A percentile compares a stretch with the other conserved stretches of the same genome.
phyloP scores from a whole-genome alignment of 2,797 vertebrate species.

The Poecilia picta region DNA sequence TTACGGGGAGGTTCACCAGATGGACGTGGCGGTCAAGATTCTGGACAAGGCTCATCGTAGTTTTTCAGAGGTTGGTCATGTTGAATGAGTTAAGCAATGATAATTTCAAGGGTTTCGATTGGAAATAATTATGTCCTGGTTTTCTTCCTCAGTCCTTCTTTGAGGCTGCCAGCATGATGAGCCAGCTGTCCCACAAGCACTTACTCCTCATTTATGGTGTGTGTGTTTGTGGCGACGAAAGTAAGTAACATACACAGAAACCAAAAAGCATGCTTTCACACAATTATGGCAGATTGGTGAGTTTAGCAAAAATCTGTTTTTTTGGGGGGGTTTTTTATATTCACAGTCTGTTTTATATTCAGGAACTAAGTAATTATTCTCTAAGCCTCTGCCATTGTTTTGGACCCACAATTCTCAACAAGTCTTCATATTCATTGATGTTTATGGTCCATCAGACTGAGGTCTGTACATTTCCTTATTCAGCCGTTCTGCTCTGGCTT shows the following conservation, averaged over 20 bases:
- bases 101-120: neutral
- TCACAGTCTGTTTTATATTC: neutral
- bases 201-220: conserved; percentile 95
- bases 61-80: conserved; percentile 89
- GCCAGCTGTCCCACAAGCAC: conserved; percentile 96
- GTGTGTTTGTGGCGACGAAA: conserved; percentile 94
- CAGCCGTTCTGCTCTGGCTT: neutral
- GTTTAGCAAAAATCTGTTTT: neutral
- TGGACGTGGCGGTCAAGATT: conserved; percentile 93
- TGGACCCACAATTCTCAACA: neutral
- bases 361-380: neutral
- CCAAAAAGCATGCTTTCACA: neutral
- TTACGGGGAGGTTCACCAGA: conserved; percentile 91
- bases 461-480: neutral
- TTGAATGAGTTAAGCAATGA: neutral
- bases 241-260: conserved; percentile 80
- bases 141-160: conserved; percentile 89
- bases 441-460: neutral
- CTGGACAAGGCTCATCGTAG: conserved; percentile 93
- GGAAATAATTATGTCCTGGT: conserved; percentile 4
- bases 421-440: neutral
- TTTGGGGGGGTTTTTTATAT: neutral
- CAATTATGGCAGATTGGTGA: neutral
- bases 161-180: conserved; percentile 99
- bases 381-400: neutral